These are phyloP conservation scores for Sphaeramia orbicularis DNA, from an alignment of 2,797 vertebrate genomes.

Conservation along the genomic window DNA sequence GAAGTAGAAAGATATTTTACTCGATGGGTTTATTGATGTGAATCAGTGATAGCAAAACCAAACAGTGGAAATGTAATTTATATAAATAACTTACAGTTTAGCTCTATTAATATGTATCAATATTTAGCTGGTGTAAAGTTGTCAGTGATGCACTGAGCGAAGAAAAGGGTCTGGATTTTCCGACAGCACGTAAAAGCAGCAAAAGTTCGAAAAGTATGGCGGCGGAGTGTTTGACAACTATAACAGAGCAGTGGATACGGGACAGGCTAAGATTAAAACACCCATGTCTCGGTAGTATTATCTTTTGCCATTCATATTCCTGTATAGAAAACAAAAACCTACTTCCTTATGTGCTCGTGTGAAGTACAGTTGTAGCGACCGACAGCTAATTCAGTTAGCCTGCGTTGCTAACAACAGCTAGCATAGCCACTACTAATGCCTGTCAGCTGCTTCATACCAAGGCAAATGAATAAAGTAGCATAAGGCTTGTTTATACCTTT, in stretches of 20 bases:
- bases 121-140: too few relatives aligned
- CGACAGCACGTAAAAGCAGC: conserved; percentile 26
- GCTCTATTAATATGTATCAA: too few relatives aligned
- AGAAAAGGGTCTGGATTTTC: neutral
- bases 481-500: too few relatives aligned
- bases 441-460: neutral
- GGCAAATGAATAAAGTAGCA: too few relatives aligned
- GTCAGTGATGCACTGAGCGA: neutral
- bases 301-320: too few relatives aligned
- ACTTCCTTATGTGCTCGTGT: too few relatives aligned
- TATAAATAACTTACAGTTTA: too few relatives aligned
- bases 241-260: conserved; percentile 86
- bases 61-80: too few relatives aligned
- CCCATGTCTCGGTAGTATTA: conserved; percentile 74
- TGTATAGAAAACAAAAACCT: neutral
- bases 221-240: conserved; percentile 69
- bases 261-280: conserved; percentile 77
- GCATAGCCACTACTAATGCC: neutral
- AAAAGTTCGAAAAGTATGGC: conserved; percentile 84
- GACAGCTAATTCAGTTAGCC: neutral
- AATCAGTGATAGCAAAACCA: too few relatives aligned
- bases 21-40: too few relatives aligned
- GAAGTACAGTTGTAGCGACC: too few relatives aligned
- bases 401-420: conserved; percentile 50
- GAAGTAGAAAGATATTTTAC: too few relatives aligned